Evolutionary conservation across 2,113 vertebrate genomes (phyloP).

Genomic region (Hydropotes inermis): DNA sequence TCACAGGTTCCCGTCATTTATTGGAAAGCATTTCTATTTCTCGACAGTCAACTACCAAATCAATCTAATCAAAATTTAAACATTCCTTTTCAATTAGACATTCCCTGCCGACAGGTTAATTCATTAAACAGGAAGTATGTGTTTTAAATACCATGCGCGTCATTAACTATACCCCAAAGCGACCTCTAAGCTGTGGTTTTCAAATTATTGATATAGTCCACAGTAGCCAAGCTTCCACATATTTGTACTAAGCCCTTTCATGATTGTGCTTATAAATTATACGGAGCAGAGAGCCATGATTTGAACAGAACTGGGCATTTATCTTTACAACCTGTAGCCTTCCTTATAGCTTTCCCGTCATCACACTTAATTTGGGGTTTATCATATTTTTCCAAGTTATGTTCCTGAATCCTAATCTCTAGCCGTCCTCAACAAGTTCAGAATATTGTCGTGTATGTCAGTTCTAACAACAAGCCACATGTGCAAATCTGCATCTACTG

Average conservation of each 20-base stretch:
- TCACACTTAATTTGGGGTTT: not conserved
- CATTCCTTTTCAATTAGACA: not conserved
- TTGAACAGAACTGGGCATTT: not conserved
- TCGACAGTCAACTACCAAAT: not conserved
- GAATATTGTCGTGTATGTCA: not conserved
- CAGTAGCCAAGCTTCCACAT: not conserved
- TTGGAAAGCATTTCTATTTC: not conserved
- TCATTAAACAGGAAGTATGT: conserved; percentile 28
- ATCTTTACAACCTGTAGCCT: not conserved
- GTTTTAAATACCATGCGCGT: not conserved
- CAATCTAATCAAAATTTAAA: not conserved
- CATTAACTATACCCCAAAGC: not conserved
- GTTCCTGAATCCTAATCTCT: not conserved
- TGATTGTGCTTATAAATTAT: not conserved
- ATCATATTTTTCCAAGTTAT: not conserved
- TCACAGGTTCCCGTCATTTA: not conserved
- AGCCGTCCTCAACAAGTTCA: conserved; percentile 15
- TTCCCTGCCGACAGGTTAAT: conserved; percentile 1
- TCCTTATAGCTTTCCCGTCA: not conserved
- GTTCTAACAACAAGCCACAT: conserved; percentile 31
- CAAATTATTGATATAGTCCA: not conserved
- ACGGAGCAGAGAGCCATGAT: not conserved
- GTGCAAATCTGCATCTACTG: not conserved
- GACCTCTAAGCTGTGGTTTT: not conserved
- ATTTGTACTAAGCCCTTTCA: not conserved